Conservation (phyloP, 1,140 invertebrate genomes). For the Pogonognathellus flavescens region DNA sequence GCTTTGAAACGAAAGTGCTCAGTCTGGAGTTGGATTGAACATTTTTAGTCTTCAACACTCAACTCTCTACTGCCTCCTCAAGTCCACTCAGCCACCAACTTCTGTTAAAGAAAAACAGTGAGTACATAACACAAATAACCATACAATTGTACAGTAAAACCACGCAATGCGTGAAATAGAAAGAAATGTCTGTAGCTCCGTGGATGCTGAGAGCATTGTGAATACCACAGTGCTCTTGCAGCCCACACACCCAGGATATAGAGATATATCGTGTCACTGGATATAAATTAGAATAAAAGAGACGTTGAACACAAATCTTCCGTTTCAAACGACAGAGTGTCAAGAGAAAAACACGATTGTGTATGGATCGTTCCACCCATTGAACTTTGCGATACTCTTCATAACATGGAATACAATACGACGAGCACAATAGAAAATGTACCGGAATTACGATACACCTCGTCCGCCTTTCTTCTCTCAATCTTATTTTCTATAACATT, state of each 20-base stretch:
- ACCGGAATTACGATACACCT: conserved; percentile 34
- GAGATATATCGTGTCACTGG: conserved; percentile 10
- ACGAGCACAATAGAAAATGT: not conserved
- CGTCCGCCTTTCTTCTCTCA: conserved; percentile 20
- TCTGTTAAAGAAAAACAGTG: conserved; percentile 5
- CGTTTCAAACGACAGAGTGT: conserved; percentile 41
- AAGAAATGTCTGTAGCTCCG: not conserved
- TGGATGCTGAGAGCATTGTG: not conserved
- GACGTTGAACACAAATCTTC: conserved; percentile 38
- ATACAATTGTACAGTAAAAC: not conserved
- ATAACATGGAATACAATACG: conserved; percentile 20
- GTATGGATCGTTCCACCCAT: conserved; percentile 28
- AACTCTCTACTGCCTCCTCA: not conserved
- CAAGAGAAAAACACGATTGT: conserved; percentile 24
- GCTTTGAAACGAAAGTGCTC: too few relatives aligned
- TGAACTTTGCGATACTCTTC: conserved; percentile 35
- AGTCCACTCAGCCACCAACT: conserved; percentile 4
- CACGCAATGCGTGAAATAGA: conserved; percentile 37
- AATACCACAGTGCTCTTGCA: not conserved
- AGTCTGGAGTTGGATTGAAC: too few relatives aligned
- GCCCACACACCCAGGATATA: not conserved
- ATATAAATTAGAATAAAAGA: conserved; percentile 48
- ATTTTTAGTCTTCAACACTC: not conserved
- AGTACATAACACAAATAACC: not conserved
- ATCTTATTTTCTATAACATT: not conserved